Evolutionary conservation across 2,113 vertebrate genomes (phyloP).

Genomic region (Phrynosoma platyrhinos): DNA sequence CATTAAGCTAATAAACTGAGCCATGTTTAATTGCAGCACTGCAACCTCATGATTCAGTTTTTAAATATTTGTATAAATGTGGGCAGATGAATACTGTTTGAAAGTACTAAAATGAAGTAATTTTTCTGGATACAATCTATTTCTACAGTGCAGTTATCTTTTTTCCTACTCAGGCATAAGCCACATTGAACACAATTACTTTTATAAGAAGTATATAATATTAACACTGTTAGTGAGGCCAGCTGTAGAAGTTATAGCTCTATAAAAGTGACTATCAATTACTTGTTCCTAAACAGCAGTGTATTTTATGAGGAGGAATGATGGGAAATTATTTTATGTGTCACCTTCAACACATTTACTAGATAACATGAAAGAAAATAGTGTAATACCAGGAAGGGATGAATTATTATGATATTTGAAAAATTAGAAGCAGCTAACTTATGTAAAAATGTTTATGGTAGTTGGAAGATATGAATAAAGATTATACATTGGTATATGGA

Average conservation of each 20-base stretch:
- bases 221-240: slow-evolving; percentile 17
- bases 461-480: neutral
- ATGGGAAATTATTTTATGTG: slow-evolving; percentile 51
- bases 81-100: neutral
- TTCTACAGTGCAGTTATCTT: neutral
- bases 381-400: neutral
- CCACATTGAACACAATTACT: neutral
- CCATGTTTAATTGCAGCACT: neutral
- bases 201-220: too few relatives aligned
- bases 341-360: slow-evolving; percentile 53
- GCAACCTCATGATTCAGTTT: neutral
- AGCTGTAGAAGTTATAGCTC: slow-evolving; percentile 38
- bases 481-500: slow-evolving; percentile 2
- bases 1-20: neutral
- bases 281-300: slow-evolving; percentile 49
- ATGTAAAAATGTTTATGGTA: neutral
- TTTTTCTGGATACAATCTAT: slow-evolving; percentile 8
- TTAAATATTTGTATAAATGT: neutral
- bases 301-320: neutral
- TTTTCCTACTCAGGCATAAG: neutral
- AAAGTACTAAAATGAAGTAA: slow-evolving; percentile 41
- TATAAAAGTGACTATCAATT: slow-evolving; percentile 53
- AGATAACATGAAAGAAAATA: slow-evolving; percentile 46
- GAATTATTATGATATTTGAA: neutral
- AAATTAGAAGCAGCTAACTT: slow-evolving; percentile 17